A percentile compares a stretch with the other conserved stretches of the same genome.
phyloP scores from a whole-genome alignment of 1,140 invertebrate species.

The Bombyx mandarina region DNA sequence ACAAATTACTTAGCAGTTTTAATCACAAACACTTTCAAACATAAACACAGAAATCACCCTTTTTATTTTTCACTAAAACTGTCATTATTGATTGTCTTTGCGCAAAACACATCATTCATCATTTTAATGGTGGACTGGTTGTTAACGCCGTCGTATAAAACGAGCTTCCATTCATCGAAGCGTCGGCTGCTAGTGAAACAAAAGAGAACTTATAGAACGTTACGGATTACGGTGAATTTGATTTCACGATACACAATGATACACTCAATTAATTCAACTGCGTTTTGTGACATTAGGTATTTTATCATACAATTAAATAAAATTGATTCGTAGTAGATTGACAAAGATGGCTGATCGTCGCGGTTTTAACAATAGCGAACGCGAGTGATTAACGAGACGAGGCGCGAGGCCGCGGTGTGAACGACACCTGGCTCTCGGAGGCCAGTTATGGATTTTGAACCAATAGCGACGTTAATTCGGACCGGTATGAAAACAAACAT shows the following conservation, averaged over 20 bases:
- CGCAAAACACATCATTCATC: conserved; percentile 65
- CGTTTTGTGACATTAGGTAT: conserved; percentile 49
- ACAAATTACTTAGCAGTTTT: conserved; percentile 70
- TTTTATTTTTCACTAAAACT: conserved; percentile 62
- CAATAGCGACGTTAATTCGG: conserved; percentile 71
- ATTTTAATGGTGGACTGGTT: conserved; percentile 66
- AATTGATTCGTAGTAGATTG: conserved; percentile 66
- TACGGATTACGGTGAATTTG: conserved; percentile 39
- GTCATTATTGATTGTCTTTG: conserved; percentile 63
- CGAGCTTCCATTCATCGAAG: conserved; percentile 60
- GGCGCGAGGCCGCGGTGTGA: conserved; percentile 71
- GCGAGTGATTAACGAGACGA: conserved; percentile 71
- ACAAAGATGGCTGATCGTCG: conserved; percentile 70
- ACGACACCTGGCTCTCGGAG: conserved; percentile 71
- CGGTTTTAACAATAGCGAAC: conserved; percentile 68
- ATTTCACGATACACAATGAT: conserved; percentile 42
- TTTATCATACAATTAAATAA: conserved; percentile 45
- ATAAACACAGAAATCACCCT: conserved; percentile 58
- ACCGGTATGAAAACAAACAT: conserved; percentile 71
- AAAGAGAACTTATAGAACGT: conserved; percentile 45
- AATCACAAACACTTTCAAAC: conserved; percentile 53
- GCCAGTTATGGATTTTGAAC: conserved; percentile 71
- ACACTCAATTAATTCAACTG: conserved; percentile 20
- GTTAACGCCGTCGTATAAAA: conserved; percentile 57
- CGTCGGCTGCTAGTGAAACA: conserved; percentile 58